Evolutionary conservation across 2,113 vertebrate genomes (phyloP).

Genomic region (Eleginops maclovinus): DNA sequence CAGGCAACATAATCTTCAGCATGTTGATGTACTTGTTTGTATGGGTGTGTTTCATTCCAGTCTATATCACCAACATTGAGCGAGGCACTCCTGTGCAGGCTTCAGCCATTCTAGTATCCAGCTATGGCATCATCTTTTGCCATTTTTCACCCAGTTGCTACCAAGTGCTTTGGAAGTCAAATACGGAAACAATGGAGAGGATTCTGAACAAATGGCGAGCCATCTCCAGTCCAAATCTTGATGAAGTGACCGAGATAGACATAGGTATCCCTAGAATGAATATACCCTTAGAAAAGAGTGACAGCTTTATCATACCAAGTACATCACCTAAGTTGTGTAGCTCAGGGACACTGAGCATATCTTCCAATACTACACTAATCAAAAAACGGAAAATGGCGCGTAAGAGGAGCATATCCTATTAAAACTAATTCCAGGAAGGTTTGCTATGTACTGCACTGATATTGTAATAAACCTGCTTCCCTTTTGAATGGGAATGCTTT

Average conservation of each 20-base stretch:
- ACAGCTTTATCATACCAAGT: background rate
- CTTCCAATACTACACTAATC: background rate
- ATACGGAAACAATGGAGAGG: conserved; percentile 1
- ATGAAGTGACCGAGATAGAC: background rate
- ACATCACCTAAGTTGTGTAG: background rate
- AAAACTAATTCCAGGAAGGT: background rate
- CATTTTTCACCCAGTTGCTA: conserved; percentile 77
- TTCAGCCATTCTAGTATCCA: conserved; percentile 77
- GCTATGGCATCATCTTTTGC: conserved; percentile 77
- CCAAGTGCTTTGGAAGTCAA: conserved; percentile 41
- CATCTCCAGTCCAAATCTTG: background rate
- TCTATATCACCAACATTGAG: conserved; percentile 69
- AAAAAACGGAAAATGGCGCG: background rate
- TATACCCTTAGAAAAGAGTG: background rate
- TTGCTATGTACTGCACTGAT: background rate
- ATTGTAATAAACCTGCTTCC: background rate
- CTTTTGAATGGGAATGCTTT: background rate
- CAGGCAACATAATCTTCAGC: conserved; percentile 79
- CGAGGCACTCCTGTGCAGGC: conserved; percentile 64
- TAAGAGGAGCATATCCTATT: conserved; percentile 28
- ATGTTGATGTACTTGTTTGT: conserved; percentile 82
- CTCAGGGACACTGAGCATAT: too few relatives aligned
- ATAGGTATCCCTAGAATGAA: background rate
- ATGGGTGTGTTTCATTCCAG: conserved; percentile 78
- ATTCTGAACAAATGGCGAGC: conserved; percentile 24